These are phyloP conservation scores for Dinomys branickii DNA, from an alignment of 2,113 vertebrate genomes.

Conservation along the genomic window DNA sequence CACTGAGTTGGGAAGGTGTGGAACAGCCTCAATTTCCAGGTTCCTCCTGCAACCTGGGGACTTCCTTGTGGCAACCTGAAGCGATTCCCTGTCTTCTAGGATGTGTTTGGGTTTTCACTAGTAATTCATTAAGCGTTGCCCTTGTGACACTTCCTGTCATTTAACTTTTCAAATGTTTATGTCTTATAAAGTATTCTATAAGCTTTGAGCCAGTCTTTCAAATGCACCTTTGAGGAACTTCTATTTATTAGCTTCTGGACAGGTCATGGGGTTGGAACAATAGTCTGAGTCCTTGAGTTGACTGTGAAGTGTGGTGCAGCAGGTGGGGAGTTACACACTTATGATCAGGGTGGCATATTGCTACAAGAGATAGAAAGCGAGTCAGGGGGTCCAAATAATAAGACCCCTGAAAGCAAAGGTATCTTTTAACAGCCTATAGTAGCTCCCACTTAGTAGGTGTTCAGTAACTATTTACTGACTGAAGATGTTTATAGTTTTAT, in stretches of 20 bases:
- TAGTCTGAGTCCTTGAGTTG: not conserved
- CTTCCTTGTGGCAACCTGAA: not conserved
- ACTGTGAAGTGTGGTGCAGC: not conserved
- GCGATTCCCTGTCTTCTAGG: not conserved
- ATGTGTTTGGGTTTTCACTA: not conserved
- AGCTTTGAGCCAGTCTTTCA: not conserved
- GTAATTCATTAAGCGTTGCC: not conserved
- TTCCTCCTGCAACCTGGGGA: not conserved
- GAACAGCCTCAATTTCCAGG: not conserved
- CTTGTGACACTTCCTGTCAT: not conserved
- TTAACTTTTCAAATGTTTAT: slow-evolving; percentile 2
- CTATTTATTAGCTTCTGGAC: not conserved
- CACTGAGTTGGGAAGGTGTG: not conserved
- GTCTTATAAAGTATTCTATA: not conserved
- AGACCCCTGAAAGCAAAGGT: not conserved
- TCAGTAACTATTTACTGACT: not conserved
- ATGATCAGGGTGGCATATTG: not conserved
- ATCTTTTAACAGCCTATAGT: not conserved
- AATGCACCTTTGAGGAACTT: not conserved
- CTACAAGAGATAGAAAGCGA: not conserved
- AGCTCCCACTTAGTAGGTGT: not conserved
- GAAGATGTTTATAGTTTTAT: slow-evolving; percentile 7
- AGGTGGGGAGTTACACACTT: not conserved
- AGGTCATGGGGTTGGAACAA: not conserved
- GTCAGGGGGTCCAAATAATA: not conserved